Evolutionary conservation across 2,888 invertebrate species (phyloP), one percentile per base, ranked within the genome.

Genomic region (Autographa pulchrina): DNA sequence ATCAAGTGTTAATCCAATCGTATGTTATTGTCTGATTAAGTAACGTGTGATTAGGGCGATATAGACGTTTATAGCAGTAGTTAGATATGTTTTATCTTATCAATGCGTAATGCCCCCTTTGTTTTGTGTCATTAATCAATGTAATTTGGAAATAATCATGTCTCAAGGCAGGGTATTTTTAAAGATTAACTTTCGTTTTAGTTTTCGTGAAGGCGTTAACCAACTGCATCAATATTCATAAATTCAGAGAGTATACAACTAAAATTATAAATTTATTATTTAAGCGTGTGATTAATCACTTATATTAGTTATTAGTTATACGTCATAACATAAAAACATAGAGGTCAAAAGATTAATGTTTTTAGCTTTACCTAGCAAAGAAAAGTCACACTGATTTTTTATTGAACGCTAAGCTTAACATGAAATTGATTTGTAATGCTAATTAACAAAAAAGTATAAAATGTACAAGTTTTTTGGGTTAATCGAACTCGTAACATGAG

Each of bases 401-500:
- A 5, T 48, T 63, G 52, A 8, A 38, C 38, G 38, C 7, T 18
- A 4, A 64, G 59, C 62, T 67, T 63, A 14, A 62, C 18, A 43
- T 52, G 16, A 48, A 72, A 74, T 74, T 64, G 74, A 79, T 81
- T 77, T 9, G 65, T 63, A 32, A 73, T 62, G 64, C 62, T 74
- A 25, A 81, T 62, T 62, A 16, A 41, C 32, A 54, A 60, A 59
- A 43, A 60, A 68, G n/a, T 68, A 32, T 38, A 70, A 66, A 67
- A 68, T 32, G 0, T 41, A 0, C 2, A 43, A 54, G 16, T 63
- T 73, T 65, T 43, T 62, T 71, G 31, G 32, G 62, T 75, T 70
- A 72, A 62, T 54, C 65, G 43, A 71, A 70, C 58, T 69, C 63
- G 31, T 43, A 16, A 32, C 7, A 20, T 38, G 18, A 54, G 9